A percentile compares a stretch with the other conserved stretches of the same genome.
Evolutionary conservation across 1,140 invertebrate genomes (phyloP).

Genomic region (Zaprionus ornatus): DNA sequence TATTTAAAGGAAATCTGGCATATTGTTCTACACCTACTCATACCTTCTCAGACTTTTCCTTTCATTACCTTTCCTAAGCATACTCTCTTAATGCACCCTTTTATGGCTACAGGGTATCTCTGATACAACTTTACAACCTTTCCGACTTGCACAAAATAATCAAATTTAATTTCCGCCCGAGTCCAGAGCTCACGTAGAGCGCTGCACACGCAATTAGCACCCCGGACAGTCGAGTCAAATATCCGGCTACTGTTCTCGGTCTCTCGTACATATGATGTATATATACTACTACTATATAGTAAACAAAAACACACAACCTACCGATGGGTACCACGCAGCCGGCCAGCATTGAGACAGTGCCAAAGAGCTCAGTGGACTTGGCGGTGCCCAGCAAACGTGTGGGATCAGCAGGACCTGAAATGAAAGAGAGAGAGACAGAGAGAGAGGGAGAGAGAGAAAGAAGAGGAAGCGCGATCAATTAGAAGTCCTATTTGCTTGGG

Average conservation of each 20-base stretch:
- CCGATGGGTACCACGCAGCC: conserved; percentile 74
- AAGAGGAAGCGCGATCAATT: conserved; percentile 34
- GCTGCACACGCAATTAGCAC: conserved; percentile 68
- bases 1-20: neutral
- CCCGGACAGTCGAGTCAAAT: neutral
- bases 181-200: conserved; percentile 65
- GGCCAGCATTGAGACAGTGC: conserved; percentile 75
- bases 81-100: neutral
- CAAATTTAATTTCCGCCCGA: conserved; percentile 78
- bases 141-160: conserved; percentile 43
- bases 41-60: no score
- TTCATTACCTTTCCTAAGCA: neutral
- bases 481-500: conserved; percentile 36
- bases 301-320: conserved; percentile 44
- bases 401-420: conserved; percentile 72
- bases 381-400: conserved; percentile 76
- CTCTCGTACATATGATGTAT: conserved; percentile 6
- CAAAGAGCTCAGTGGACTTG: conserved; percentile 81
- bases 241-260: conserved; percentile 59
- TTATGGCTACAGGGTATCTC: neutral
- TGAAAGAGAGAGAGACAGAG: neutral
- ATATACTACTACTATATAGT: neutral
- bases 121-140: conserved; percentile 17
- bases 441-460: conserved; percentile 7
- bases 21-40: no score